phyloP scores from a whole-genome alignment of 2,113 vertebrate species.

The Rhinogobius similis region DNA sequence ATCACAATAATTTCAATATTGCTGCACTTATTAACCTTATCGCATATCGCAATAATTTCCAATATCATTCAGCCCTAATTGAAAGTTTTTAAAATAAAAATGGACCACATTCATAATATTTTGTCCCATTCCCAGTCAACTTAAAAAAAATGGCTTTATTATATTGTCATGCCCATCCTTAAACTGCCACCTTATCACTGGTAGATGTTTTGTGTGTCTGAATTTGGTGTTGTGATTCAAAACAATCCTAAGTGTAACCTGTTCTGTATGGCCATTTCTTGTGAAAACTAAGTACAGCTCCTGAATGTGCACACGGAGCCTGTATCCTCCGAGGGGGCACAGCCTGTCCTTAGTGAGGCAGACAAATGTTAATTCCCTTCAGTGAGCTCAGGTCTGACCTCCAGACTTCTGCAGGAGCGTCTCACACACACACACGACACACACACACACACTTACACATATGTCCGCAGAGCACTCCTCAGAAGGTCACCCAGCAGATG shows the following conservation, averaged over 20 bases:
- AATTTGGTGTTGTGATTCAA: too few species aligned
- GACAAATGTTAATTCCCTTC: constrained; percentile 80
- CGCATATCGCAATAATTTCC: too few species aligned
- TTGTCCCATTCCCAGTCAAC: too few species aligned
- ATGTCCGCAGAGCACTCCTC: constrained; percentile 60
- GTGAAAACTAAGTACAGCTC: constrained; percentile 25
- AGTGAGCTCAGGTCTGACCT: constrained; percentile 78
- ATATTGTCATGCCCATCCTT: too few species aligned
- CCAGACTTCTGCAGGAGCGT: constrained; percentile 71
- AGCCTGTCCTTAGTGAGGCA: constrained; percentile 74
- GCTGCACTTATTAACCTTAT: too few species aligned
- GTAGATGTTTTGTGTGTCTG: too few species aligned
- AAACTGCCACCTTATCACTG: too few species aligned
- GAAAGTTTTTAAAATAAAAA: too few species aligned
- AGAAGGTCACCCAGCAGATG: constrained; percentile 80
- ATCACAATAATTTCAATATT: too few species aligned
- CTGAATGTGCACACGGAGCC: constrained; percentile 54
- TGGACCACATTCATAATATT: too few species aligned
- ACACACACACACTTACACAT: constrained; percentile 19
- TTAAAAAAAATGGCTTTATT: too few species aligned
- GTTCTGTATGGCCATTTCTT: constrained; percentile 39
- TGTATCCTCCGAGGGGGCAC: constrained; percentile 65
- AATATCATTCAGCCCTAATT: too few species aligned
- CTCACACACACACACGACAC: constrained; percentile 16
- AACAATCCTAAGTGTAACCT: background rate